Base-by-base conservation (phyloP, 2,888 invertebrate species). In the Tinea trinotella region DNA sequence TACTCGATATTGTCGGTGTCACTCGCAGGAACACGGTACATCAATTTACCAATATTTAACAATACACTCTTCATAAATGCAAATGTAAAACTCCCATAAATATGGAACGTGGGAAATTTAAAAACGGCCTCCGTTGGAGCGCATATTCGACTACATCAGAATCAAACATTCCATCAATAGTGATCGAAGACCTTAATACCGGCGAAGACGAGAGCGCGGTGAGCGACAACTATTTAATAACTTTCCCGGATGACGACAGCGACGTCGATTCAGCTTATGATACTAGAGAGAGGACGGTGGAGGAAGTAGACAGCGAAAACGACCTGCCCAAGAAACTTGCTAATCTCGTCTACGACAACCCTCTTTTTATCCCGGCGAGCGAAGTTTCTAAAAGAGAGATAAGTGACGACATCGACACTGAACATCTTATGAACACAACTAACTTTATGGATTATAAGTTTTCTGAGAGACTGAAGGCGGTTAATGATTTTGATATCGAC, bases 401-500 rank as follows among this genome's bases (percentile, higher is more conserved):
- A 72, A 76, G 67, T 67, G 72, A 71, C 58, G 30, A n/a, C 30
- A 7, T 10, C 30, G 30, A 30, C 30, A 40, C 40, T 12, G 13
- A 40, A n/a, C 13, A 74, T 70, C 69, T 76, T 77, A 76, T 77
- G 74, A 76, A 76, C 71, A 65, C 71, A 73, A 63, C 67, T 67
- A 67, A 72, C 40, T 40, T 78, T 59, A 66, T 67, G 70, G 75
- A 79, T 77, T 81, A 81, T 74, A 81, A 79, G 75, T 77, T 81
- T 64, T 74, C 76, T 65, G 79, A 53, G n/a, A 53, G 20, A 13
- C 3, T 24, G 22, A 30, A 75, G 64, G 74, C 78, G 61, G 77
- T 81, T 70, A 78, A 77, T 70, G 82, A 80, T 75, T 80, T 82
- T 65, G 82, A 81, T 65, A 79, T 80, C 59, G 79, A 81, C 65